Evolutionary conservation across 2,113 vertebrate genomes (phyloP).

Genomic region (Puffinus mauretanicus): DNA sequence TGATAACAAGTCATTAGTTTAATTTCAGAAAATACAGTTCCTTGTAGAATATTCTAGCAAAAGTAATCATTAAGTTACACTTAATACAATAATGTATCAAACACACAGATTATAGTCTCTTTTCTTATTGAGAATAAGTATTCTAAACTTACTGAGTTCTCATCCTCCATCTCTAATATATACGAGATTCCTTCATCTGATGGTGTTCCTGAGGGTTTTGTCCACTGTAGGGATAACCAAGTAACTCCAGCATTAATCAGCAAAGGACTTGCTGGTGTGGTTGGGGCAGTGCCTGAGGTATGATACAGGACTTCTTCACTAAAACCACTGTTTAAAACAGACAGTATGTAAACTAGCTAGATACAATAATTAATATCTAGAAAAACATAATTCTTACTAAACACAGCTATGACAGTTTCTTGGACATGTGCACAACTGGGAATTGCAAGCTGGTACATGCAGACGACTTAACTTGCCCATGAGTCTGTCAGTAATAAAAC

Average conservation of each 20-base stretch:
- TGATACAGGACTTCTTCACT: conserved; percentile 94
- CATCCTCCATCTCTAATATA: conserved; percentile 97
- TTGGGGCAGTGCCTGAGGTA: conserved; percentile 95
- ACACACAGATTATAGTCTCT: background rate
- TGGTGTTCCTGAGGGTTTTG: conserved; percentile 88
- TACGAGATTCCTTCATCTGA: conserved; percentile 94
- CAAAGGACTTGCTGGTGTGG: conserved; percentile 86
- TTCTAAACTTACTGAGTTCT: conserved; percentile 86
- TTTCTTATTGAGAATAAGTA: conserved; percentile 35
- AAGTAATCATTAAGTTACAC: background rate
- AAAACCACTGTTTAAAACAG: conserved; percentile 85
- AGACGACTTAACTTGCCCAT: background rate
- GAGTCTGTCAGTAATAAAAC: background rate
- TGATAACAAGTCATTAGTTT: background rate
- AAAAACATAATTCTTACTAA: background rate
- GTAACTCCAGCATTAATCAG: conserved; percentile 88
- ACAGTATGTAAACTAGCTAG: conserved; percentile 52
- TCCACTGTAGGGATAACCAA: conserved; percentile 92
- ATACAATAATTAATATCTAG: background rate
- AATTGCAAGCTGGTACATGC: background rate
- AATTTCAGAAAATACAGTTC: background rate
- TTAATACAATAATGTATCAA: background rate
- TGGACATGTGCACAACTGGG: background rate
- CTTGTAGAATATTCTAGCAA: background rate
- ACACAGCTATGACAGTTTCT: background rate